Conservation (phyloP, 2,113 vertebrate genomes). For the Cavia aperea region DNA sequence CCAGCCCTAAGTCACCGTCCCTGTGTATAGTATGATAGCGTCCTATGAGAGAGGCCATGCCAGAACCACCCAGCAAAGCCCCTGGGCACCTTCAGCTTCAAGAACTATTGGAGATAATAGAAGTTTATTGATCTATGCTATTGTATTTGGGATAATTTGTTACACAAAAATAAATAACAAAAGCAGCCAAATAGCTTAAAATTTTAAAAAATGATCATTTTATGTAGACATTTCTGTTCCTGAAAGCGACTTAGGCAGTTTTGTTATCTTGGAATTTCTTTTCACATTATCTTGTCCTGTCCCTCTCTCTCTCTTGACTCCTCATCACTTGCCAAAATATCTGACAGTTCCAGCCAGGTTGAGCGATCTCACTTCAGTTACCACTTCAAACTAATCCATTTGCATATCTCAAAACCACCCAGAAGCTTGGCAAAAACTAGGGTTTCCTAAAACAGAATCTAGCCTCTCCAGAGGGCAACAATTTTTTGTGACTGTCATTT, state of each 20-base stretch:
- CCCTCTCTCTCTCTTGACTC: background rate
- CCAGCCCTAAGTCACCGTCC: rapidly evolving
- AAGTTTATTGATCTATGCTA: background rate
- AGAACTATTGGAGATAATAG: rapidly evolving
- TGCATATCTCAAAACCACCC: background rate
- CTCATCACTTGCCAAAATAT: background rate
- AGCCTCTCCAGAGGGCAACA: background rate
- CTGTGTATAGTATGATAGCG: rapidly evolving
- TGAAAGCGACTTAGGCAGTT: background rate
- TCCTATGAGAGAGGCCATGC: background rate
- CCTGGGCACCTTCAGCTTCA: rapidly evolving
- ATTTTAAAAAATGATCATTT: background rate
- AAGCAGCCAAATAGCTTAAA: background rate
- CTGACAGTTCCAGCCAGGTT: background rate
- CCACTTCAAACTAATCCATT: background rate
- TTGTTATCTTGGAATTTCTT: background rate
- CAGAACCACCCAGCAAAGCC: background rate
- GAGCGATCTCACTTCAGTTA: rapidly evolving
- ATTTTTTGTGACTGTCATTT: background rate
- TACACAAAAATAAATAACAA: background rate
- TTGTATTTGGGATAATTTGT: background rate
- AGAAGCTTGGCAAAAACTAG: background rate
- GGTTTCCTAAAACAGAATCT: too few species aligned
- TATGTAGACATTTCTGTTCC: background rate
- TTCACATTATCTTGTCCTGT: rapidly evolving